These are phyloP conservation scores for Pogonomyrmex californicus DNA, from an alignment of 1,140 invertebrate genomes.

Conservation along the genomic window DNA sequence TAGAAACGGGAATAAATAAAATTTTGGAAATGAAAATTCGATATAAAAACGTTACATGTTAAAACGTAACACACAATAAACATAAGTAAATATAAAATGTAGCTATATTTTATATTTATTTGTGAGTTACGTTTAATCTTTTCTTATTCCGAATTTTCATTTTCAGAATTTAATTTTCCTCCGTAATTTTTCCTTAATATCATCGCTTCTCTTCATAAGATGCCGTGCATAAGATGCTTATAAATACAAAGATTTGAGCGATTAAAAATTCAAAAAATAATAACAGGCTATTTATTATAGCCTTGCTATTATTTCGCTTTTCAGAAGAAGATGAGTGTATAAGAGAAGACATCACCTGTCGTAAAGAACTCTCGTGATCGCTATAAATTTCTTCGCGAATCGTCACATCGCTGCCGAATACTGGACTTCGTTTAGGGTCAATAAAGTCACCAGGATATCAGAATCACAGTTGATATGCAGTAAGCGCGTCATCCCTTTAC, in stretches of 20 bases:
- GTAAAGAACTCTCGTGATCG: not conserved
- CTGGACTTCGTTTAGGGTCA: slow-evolving; percentile 65
- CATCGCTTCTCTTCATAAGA: not conserved
- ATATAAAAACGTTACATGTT: too few relatives aligned
- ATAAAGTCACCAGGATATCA: slow-evolving; percentile 70
- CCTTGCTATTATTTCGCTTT: not conserved
- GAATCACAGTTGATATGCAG: slow-evolving; percentile 65
- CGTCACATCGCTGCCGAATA: slow-evolving; percentile 2
- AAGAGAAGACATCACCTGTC: slow-evolving; percentile 47
- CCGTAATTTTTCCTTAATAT: not conserved
- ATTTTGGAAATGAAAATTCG: too few relatives aligned
- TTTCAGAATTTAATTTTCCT: too few relatives aligned
- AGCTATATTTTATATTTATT: too few relatives aligned
- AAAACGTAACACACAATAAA: too few relatives aligned
- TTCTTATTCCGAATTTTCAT: too few relatives aligned
- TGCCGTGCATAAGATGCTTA: not conserved
- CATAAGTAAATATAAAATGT: too few relatives aligned
- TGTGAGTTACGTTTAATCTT: too few relatives aligned
- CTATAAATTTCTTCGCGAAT: slow-evolving; percentile 16
- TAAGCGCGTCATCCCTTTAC: slow-evolving; percentile 61
- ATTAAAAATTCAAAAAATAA: not conserved
- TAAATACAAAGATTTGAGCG: not conserved
- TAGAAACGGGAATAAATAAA: too few relatives aligned
- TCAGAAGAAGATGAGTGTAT: not conserved
- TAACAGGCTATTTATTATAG: not conserved